Conservation (phyloP, 2,888 invertebrate species). For the Pyralis farinalis region DNA sequence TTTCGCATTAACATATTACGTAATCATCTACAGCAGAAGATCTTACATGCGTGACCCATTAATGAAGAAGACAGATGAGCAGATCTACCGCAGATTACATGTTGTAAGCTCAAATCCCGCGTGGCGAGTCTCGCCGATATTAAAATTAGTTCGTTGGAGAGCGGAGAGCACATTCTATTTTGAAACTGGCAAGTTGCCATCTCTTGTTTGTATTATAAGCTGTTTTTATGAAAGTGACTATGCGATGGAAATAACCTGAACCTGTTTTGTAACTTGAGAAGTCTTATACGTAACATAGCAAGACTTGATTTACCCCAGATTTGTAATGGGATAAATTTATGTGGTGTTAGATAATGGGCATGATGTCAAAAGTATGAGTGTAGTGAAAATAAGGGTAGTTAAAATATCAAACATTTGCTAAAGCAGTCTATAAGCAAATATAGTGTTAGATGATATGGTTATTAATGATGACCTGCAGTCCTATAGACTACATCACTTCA, state of each 20-base stretch:
- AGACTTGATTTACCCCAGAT: conserved; percentile 12
- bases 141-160: conserved; percentile 76
- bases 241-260: conserved; percentile 78
- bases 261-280: conserved; percentile 77
- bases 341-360: conserved; percentile 24
- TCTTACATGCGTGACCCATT: conserved; percentile 15
- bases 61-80: conserved; percentile 22
- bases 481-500: conserved; percentile 40
- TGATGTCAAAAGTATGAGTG: conserved; percentile 17
- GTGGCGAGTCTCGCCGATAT: conserved; percentile 58
- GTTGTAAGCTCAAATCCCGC: conserved; percentile 49
- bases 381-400: conserved; percentile 12
- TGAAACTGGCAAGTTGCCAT: conserved; percentile 70
- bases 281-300: conserved; percentile 38
- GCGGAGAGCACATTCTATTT: conserved; percentile 74
- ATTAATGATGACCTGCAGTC: conserved; percentile 35
- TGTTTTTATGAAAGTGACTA: conserved; percentile 80
- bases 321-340: conserved; percentile 19
- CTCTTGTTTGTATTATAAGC: conserved; percentile 80
- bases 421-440: conserved; percentile 61
- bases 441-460: conserved; percentile 35
- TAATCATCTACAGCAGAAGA: neutral
- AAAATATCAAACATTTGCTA: conserved; percentile 40
- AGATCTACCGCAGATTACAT: conserved; percentile 48
- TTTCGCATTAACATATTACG: no score